Percentiles rank a stretch among this genome's conserved stretches.
phyloP scores from a whole-genome alignment of 2,888 invertebrate species.

The Xylota sylvarum region DNA sequence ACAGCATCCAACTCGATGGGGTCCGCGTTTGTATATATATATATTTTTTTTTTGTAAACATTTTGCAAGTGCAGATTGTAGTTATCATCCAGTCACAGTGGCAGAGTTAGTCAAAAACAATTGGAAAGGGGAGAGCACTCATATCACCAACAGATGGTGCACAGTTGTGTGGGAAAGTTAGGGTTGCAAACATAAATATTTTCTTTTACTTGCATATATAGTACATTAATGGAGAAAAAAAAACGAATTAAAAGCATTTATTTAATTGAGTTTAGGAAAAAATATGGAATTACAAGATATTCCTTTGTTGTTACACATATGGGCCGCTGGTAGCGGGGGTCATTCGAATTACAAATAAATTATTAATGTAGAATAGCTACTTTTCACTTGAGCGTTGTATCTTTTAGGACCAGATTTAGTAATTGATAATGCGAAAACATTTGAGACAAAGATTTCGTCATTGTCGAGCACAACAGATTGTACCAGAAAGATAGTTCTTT shows the following conservation, averaged over 20 bases:
- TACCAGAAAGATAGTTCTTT: no score
- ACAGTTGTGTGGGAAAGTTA: constrained; percentile 32
- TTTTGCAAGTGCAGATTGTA: constrained; percentile 36
- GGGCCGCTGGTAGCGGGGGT: no score
- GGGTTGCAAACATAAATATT: constrained; percentile 9
- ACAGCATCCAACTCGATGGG: constrained; percentile 33
- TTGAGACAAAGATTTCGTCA: no score
- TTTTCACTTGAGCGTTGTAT: no score
- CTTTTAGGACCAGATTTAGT: no score
- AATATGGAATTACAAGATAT: neutral
- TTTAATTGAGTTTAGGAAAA: constrained; percentile 21
- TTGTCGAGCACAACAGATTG: no score
- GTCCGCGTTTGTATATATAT: neutral
- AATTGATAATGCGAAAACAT: no score
- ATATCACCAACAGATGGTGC: constrained; percentile 44
- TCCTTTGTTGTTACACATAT: no score
- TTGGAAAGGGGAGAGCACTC: constrained; percentile 19
- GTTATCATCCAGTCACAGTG: constrained; percentile 19
- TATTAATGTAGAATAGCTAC: no score
- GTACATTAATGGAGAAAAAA: neutral
- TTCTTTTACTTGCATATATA: neutral
- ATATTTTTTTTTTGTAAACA: neutral
- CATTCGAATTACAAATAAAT: no score
- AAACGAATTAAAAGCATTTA: neutral
- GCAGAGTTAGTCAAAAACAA: constrained; percentile 32